Conservation (phyloP, 92 coral and sea anemone species). For the Plumapathes pennacea region DNA sequence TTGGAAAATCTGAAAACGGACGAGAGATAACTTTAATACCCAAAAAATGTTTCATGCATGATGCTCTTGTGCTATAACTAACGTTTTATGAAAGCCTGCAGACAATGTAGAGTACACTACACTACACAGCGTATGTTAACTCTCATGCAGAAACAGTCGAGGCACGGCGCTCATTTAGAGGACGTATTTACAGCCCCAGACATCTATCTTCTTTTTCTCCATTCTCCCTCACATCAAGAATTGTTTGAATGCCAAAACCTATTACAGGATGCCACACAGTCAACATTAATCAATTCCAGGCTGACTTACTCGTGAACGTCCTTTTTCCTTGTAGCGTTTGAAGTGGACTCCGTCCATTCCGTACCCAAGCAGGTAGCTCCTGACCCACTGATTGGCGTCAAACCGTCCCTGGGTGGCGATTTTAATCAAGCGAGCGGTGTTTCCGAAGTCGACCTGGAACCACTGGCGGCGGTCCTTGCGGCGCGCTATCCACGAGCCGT, state of each 20-base stretch:
- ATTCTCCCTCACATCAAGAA: not conserved
- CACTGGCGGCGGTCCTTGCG: slow-evolving; percentile 73
- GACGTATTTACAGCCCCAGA: not conserved
- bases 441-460: slow-evolving; percentile 79
- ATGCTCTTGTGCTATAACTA: too few relatives aligned
- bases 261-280: not conserved
- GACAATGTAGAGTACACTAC: too few relatives aligned
- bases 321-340: slow-evolving; percentile 58
- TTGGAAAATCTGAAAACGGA: slow-evolving; percentile 62
- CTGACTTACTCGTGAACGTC: slow-evolving; percentile 53
- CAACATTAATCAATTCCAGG: not conserved
- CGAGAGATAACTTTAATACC: too few relatives aligned
- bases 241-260: not conserved
- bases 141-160: too few relatives aligned
- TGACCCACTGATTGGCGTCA: slow-evolving; percentile 80
- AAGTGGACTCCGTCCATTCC: slow-evolving; percentile 61
- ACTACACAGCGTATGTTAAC: too few relatives aligned
- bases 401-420: slow-evolving; percentile 77
- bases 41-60: too few relatives aligned
- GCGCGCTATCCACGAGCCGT: slow-evolving; percentile 71
- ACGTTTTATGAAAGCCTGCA: too few relatives aligned
- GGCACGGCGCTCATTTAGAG: too few relatives aligned
- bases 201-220: not conserved
- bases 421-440: slow-evolving; percentile 55
- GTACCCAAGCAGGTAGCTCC: slow-evolving; percentile 58